Conservation (phyloP, 2,797 vertebrate species). For the Carduelis carduelis region DNA sequence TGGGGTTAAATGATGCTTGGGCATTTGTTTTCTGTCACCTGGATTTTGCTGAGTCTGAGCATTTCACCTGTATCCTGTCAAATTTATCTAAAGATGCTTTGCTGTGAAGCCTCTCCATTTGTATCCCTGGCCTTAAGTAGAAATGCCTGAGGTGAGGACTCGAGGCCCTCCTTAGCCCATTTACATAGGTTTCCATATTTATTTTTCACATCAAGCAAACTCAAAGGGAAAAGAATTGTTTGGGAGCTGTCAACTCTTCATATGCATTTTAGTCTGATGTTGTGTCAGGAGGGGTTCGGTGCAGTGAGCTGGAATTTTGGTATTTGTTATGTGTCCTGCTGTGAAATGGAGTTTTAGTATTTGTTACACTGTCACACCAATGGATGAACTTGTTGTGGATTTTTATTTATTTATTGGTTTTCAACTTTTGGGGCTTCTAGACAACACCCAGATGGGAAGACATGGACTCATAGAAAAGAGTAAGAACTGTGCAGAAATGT, state of each 20-base stretch:
- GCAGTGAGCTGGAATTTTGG: background rate
- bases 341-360: background rate
- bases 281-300: background rate
- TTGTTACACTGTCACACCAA: background rate
- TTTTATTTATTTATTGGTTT: background rate
- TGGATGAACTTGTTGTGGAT: background rate
- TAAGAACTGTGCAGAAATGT: background rate
- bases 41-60: background rate
- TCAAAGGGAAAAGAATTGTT: background rate
- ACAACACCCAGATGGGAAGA: background rate
- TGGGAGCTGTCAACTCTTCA: background rate
- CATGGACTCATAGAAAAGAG: background rate
- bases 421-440: background rate
- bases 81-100: background rate
- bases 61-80: background rate
- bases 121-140: background rate
- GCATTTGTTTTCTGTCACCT: background rate
- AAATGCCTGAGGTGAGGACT: background rate
- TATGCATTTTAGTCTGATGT: background rate
- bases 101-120: background rate
- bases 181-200: background rate
- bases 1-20: background rate
- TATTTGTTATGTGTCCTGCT: background rate
- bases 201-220: background rate
- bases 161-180: background rate